A percentile compares a stretch with the other conserved stretches of the same genome.
Conservation (phyloP, 2,113 vertebrate genomes). For the Cynocephalus volans region DNA sequence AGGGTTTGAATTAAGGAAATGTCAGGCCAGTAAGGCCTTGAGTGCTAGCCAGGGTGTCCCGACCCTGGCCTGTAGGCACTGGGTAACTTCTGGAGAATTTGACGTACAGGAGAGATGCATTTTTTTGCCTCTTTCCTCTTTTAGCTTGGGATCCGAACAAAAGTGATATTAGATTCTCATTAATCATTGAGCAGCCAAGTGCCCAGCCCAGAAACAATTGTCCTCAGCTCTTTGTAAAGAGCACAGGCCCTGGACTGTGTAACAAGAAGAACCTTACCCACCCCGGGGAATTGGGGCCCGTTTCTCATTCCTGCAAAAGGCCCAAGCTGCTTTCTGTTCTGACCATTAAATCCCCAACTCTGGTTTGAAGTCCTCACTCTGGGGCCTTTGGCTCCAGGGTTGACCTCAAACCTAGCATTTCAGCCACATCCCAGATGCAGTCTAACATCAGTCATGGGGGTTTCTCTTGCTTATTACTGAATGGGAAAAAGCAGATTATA, state of each 20-base stretch:
- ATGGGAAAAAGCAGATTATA: background rate
- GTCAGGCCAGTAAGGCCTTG: slow-evolving; percentile 6
- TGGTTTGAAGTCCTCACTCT: background rate
- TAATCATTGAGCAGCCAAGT: slow-evolving; percentile 55
- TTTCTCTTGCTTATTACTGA: background rate
- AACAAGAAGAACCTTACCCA: slow-evolving; percentile 34
- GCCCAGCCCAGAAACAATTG: slow-evolving; percentile 64
- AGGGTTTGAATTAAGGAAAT: slow-evolving; percentile 50
- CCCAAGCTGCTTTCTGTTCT: background rate
- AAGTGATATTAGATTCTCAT: slow-evolving; percentile 74
- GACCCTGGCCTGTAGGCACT: background rate
- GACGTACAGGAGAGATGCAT: background rate
- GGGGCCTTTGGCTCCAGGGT: background rate
- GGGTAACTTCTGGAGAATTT: background rate
- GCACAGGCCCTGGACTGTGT: slow-evolving; percentile 62
- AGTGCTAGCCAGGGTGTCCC: background rate
- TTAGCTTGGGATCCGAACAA: slow-evolving; percentile 64
- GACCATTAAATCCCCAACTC: background rate
- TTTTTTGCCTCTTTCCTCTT: slow-evolving; percentile 41
- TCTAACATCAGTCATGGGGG: background rate
- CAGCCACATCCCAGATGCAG: background rate
- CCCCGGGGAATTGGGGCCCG: background rate
- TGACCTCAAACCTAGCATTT: background rate
- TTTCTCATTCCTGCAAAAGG: background rate
- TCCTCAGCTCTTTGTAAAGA: slow-evolving; percentile 58